A percentile compares a stretch with the other conserved stretches of the same genome.
These are phyloP conservation scores for Helostoma temminkii DNA, from an alignment of 2,797 vertebrate species.

Conservation along the genomic window DNA sequence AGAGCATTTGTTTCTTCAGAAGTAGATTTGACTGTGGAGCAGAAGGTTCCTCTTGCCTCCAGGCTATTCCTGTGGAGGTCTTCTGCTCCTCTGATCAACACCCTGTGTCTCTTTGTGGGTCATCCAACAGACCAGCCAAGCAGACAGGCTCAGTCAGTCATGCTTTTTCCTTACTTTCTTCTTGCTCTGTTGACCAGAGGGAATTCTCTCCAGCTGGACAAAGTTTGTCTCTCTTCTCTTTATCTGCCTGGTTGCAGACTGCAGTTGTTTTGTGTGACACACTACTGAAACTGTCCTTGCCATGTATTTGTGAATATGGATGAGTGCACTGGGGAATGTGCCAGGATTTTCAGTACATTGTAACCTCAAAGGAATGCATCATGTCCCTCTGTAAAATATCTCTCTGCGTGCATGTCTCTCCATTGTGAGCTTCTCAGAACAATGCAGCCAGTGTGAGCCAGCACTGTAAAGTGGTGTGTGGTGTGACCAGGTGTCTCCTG, in stretches of 20 bases:
- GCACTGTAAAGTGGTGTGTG: constrained; percentile 55
- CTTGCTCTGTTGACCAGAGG: constrained; percentile 69
- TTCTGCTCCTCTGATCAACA: constrained; percentile 68
- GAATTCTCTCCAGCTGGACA: constrained; percentile 72
- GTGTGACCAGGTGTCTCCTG: constrained; percentile 72
- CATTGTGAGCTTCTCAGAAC: constrained; percentile 60
- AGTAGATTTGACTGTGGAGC: constrained; percentile 54
- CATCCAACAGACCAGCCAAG: constrained; percentile 69
- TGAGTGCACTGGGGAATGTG: constrained; percentile 42
- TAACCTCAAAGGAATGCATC: constrained; percentile 69
- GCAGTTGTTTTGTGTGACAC: constrained; percentile 67
- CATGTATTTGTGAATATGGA: constrained; percentile 52
- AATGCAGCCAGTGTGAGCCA: constrained; percentile 65
- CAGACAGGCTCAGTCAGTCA: constrained; percentile 72
- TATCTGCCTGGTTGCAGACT: constrained; percentile 69
- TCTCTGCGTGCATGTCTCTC: constrained; percentile 49
- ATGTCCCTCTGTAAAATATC: constrained; percentile 42
- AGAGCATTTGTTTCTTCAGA: constrained; percentile 59
- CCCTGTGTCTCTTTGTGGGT: constrained; percentile 71
- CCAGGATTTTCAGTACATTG: constrained; percentile 47
- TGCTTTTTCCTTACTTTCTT: constrained; percentile 70
- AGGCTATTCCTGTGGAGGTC: constrained; percentile 66
- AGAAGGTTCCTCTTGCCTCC: constrained; percentile 68
- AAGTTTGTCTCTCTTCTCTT: constrained; percentile 66
- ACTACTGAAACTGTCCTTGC: constrained; percentile 46